phyloP scores from a whole-genome alignment of 2,797 vertebrate genomes.

The Premnoplex brunnescens region DNA sequence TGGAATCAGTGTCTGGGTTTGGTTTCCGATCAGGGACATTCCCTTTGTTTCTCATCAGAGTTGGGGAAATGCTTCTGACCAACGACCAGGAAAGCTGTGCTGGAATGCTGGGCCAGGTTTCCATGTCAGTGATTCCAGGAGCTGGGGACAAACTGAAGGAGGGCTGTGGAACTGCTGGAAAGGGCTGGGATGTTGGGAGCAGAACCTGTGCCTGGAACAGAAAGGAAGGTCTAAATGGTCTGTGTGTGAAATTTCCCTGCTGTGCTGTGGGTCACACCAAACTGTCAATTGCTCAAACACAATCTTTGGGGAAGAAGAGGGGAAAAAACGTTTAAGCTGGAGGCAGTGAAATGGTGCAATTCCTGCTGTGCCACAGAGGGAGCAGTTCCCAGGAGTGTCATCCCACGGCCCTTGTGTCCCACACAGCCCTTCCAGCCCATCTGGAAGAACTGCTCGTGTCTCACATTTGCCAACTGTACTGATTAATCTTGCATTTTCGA shows the following conservation, averaged over 20 bases:
- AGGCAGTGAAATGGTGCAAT: background rate
- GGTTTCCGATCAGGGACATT: rapidly evolving
- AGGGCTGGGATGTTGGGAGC: background rate
- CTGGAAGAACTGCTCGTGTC: background rate
- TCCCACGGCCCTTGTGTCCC: background rate
- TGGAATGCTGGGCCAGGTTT: background rate
- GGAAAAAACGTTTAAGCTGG: rapidly evolving
- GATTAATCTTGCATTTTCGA: background rate
- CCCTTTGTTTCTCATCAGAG: background rate
- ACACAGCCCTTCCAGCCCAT: background rate
- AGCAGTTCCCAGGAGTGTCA: background rate
- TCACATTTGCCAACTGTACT: background rate
- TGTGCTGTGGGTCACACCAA: background rate
- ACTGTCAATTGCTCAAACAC: background rate
- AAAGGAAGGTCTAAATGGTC: background rate
- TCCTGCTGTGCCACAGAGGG: background rate
- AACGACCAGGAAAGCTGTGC: background rate
- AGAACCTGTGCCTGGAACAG: background rate
- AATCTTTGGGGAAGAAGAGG: background rate
- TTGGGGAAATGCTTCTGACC: background rate
- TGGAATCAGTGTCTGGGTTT: background rate
- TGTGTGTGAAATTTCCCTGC: background rate
- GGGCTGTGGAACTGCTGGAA: rapidly evolving
- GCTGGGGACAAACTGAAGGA: background rate
- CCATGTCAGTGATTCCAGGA: background rate